Conservation (phyloP, 2,888 invertebrate species). For the Crematogaster levior region DNA sequence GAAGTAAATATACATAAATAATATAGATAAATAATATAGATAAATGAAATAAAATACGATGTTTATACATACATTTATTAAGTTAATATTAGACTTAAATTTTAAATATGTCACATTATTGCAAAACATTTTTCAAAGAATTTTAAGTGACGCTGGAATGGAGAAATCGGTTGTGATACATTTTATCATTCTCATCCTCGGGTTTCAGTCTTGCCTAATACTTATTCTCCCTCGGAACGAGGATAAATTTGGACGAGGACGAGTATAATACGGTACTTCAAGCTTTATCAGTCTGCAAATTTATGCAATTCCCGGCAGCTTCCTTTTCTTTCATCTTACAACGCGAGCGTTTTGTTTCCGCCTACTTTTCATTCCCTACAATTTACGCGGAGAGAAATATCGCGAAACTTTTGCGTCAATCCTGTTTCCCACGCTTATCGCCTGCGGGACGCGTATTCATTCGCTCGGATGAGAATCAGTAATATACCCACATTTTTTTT, state of each 20-base stretch:
- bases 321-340: slow-evolving; percentile 37
- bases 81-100: background rate
- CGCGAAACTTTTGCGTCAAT: slow-evolving; percentile 56
- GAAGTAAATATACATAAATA: background rate
- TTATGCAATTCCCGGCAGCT: slow-evolving; percentile 37
- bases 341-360: slow-evolving; percentile 35
- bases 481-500: slow-evolving; percentile 47
- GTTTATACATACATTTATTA: background rate
- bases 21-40: too few species aligned
- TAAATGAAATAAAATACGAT: background rate
- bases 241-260: slow-evolving; percentile 44
- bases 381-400: slow-evolving; percentile 55
- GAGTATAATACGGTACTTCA: slow-evolving; percentile 16
- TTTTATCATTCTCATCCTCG: slow-evolving; percentile 20
- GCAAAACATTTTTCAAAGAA: background rate
- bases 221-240: background rate
- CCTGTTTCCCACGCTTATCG: slow-evolving; percentile 60
- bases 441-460: slow-evolving; percentile 42
- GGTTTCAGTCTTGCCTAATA: slow-evolving; percentile 8
- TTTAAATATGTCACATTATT: background rate
- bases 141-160: background rate
- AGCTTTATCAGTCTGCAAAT: slow-evolving; percentile 42
- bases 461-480: slow-evolving; percentile 40
- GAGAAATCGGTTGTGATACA: slow-evolving; percentile 6
- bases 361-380: slow-evolving; percentile 14